Evolutionary conservation across 2,113 vertebrate species (phyloP).

Genomic region (Leiothrix lutea): DNA sequence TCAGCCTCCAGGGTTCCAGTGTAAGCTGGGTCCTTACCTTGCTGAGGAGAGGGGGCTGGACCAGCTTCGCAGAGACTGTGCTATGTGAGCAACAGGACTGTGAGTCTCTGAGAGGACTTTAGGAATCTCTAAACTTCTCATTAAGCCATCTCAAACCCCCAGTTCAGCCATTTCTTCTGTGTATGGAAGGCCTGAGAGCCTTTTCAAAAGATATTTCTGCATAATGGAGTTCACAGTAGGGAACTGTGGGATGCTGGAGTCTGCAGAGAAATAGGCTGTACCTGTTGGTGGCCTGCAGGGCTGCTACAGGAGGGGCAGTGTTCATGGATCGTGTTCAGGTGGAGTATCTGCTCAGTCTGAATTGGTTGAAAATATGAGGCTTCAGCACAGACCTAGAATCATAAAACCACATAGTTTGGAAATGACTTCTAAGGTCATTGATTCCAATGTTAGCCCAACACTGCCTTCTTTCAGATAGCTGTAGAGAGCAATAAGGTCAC

Average conservation of each 20-base stretch:
- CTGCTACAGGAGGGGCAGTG: background rate
- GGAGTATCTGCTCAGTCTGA: background rate
- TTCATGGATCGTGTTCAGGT: background rate
- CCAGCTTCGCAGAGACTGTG: background rate
- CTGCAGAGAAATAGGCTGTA: background rate
- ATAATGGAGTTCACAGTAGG: background rate
- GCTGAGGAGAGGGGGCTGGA: background rate
- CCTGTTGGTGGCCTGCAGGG: fast-evolving
- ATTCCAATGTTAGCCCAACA: background rate
- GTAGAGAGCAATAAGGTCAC: background rate
- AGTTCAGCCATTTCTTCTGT: background rate
- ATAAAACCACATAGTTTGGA: background rate
- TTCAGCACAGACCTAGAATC: background rate
- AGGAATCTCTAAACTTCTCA: background rate
- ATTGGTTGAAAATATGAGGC: background rate
- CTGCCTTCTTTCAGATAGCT: background rate
- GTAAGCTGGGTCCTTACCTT: background rate
- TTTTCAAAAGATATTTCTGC: background rate
- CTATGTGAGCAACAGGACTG: background rate
- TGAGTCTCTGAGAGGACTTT: background rate
- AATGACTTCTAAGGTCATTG: background rate
- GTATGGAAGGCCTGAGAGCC: background rate
- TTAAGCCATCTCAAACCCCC: background rate
- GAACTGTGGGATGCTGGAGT: fast-evolving
- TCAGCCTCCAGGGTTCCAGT: too few species aligned